Percentiles rank a stretch among this genome's conserved stretches.
These are phyloP conservation scores for Parnassius orleans DNA, from an alignment of 2,888 invertebrate genomes.

Conservation along the genomic window DNA sequence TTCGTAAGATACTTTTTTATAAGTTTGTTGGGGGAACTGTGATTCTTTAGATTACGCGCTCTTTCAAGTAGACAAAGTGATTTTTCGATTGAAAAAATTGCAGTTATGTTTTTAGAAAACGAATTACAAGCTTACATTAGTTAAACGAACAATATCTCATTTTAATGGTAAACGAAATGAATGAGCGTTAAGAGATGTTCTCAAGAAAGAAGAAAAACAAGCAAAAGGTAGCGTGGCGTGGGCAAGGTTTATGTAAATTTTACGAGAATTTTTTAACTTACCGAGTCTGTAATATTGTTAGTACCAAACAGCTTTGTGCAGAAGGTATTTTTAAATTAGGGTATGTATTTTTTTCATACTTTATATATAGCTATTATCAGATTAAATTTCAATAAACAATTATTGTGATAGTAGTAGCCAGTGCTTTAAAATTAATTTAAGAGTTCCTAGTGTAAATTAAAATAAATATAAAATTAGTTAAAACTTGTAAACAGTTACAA, in stretches of 20 bases:
- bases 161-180: background rate
- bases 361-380: no score
- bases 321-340: constrained; percentile 47
- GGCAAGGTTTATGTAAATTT: constrained; percentile 75
- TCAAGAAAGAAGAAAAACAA: constrained; percentile 56
- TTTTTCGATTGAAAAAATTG: constrained; percentile 7
- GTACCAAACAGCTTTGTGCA: constrained; percentile 62
- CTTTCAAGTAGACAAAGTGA: constrained; percentile 7
- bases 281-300: constrained; percentile 69
- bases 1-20: constrained; percentile 19
- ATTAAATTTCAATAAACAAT: no score
- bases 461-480: background rate
- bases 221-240: constrained; percentile 56
- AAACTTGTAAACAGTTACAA: no score
- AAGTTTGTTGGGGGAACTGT: constrained; percentile 10
- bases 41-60: constrained; percentile 4
- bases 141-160: background rate
- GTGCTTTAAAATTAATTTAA: no score
- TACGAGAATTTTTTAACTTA: constrained; percentile 68
- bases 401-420: no score
- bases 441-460: background rate
- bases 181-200: background rate
- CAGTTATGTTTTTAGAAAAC: constrained; percentile 32
- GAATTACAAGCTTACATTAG: constrained; percentile 36
- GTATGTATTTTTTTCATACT: constrained; percentile 1